Evolutionary conservation across 2,888 invertebrate genomes (phyloP).

Genomic region (Urechis unicinctus): DNA sequence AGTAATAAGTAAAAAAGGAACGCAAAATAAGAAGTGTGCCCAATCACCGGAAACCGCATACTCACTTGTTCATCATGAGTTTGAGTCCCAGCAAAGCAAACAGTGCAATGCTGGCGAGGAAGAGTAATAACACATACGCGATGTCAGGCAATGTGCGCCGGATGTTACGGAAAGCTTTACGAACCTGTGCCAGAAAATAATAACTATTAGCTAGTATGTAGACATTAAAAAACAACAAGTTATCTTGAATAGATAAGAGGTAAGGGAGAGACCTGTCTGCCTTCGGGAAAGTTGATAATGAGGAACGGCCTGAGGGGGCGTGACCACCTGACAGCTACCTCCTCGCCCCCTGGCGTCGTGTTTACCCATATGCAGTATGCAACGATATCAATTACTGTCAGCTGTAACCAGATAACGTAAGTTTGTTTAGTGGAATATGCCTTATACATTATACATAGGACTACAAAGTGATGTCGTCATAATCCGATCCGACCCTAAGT

Average conservation of each 20-base stretch:
- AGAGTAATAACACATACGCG: slow-evolving; percentile 50
- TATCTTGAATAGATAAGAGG: no score
- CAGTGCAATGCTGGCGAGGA: slow-evolving; percentile 48
- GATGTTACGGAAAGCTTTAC: slow-evolving; percentile 53
- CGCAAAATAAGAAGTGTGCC: background rate
- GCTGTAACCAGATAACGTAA: slow-evolving; percentile 21
- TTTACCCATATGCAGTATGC: slow-evolving; percentile 36
- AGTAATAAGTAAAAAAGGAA: background rate
- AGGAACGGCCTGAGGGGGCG: slow-evolving; percentile 49
- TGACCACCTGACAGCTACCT: slow-evolving; percentile 46
- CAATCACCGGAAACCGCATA: background rate
- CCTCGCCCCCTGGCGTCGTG: slow-evolving; percentile 12
- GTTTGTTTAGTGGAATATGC: background rate
- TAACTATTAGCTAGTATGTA: background rate
- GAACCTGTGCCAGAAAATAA: slow-evolving; percentile 30
- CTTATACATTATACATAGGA: no score
- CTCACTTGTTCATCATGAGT: slow-evolving; percentile 48
- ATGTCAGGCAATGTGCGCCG: slow-evolving; percentile 52
- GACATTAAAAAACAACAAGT: no score
- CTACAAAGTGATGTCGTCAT: no score
- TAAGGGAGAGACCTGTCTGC: slow-evolving; percentile 33
- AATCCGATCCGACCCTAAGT: no score
- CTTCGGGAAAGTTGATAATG: slow-evolving; percentile 45
- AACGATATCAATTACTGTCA: slow-evolving; percentile 40
- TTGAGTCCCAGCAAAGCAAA: slow-evolving; percentile 53